phyloP scores from a whole-genome alignment of 2,888 invertebrate species.

The Hydrotaea cyrtoneurina region DNA sequence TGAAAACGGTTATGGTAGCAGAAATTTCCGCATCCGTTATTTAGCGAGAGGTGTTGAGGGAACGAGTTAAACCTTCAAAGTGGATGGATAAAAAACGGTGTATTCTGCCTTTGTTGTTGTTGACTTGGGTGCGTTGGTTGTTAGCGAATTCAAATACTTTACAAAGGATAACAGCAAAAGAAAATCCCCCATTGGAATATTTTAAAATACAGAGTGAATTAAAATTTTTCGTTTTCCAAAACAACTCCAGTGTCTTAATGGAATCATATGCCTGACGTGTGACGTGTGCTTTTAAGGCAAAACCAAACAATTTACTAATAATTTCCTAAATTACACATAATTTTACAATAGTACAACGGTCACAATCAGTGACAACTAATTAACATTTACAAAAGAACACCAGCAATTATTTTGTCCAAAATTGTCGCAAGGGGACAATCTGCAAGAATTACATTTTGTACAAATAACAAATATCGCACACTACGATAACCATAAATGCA shows the following conservation, averaged over 20 bases:
- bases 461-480: not conserved
- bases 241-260: slow-evolving; percentile 13
- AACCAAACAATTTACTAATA: slow-evolving; percentile 1
- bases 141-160: too few species aligned
- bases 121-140: too few species aligned
- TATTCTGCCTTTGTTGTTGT: not conserved
- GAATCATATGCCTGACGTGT: slow-evolving; percentile 12
- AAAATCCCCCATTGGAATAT: too few species aligned
- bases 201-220: not conserved
- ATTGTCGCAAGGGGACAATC: not conserved
- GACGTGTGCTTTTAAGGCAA: not conserved
- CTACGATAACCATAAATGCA: not conserved
- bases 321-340: slow-evolving; percentile 5
- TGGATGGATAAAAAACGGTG: not conserved
- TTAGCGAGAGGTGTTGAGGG: not conserved
- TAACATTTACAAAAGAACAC: slow-evolving; percentile 44
- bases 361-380: slow-evolving; percentile 49
- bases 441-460: slow-evolving; percentile 12
- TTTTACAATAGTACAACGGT: slow-evolving; percentile 14
- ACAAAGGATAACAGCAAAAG: too few species aligned
- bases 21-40: slow-evolving; percentile 3
- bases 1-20: not conserved
- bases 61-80: not conserved
- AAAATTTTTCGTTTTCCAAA: not conserved
- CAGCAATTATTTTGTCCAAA: slow-evolving; percentile 6